Base-by-base conservation (phyloP, 2,113 vertebrate genomes). In the Mastomys natalensis region DNA sequence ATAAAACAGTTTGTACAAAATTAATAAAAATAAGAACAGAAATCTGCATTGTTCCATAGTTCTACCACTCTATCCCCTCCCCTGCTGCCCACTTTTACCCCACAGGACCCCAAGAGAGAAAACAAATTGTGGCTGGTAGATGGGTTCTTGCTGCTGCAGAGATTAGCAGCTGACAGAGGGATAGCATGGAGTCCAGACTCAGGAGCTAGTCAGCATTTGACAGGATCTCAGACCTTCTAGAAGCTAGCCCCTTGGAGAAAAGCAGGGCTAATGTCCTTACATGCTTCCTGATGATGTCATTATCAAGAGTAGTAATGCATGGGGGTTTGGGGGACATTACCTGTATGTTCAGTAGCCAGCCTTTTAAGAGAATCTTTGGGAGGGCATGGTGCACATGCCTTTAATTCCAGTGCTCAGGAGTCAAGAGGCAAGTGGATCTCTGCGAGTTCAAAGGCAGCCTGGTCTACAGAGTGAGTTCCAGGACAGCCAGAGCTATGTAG, bases 51-150 rank as follows among this genome's bases (percentile, higher is more conserved):
- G 4, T 1, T 58, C 40, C 72, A 26, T 11, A 7, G 24, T 40
- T 51, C 4, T 19, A 2, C 34, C 7, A 0, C 3, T 62, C 4
- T 45, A 16, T 29, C 37, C 21, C 13, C 45, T 17, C 13, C 3
- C 48, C 19, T 15, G 10, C 1, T 48, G 26, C 43, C 4, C n/a
- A 66, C 7, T 2, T 17, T 9, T 2, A 22, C 2, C 37, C 13
- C 3, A 12, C 11, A 8, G 34, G 26, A 8, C 37, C 3, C 29
- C 11, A 43, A 40, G 26, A 82, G 87, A 92, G 40, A 31, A 45
- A 29, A 22, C 34, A 31, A 31, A 68, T 34, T 17, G 66, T 43
- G 13, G 40, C 13, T 22, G 40, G 16, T 3, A 3, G 5, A 5
- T 5, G 16, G 51, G 2, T 24, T 62, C 31, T 62, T 31, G 11